Conservation (phyloP, 1,140 invertebrate genomes). For the Mactra quadrangularis region DNA sequence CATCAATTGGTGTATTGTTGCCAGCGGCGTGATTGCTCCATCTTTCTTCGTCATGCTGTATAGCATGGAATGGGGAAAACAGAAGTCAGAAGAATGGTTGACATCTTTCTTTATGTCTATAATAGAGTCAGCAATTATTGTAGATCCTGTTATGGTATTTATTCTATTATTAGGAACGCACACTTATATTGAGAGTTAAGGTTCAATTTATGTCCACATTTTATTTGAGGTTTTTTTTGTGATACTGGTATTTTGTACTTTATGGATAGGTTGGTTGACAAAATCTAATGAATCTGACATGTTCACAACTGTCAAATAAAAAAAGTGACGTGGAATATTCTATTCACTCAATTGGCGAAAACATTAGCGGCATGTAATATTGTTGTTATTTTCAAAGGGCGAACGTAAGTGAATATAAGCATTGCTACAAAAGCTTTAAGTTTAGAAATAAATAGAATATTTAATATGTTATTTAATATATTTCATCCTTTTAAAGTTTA, state of each 20-base stretch:
- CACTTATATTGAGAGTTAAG: background rate
- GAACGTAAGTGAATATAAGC: no score
- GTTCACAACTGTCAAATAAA: background rate
- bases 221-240: background rate
- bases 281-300: background rate
- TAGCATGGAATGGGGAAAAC: constrained; percentile 83
- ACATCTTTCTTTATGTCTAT: constrained; percentile 82
- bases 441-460: no score
- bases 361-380: no score
- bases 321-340: no score
- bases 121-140: constrained; percentile 82
- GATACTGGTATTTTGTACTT: no score
- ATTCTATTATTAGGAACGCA: background rate
- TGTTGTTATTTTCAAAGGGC: no score
- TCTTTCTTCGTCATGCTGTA: constrained; percentile 83
- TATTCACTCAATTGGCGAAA: no score
- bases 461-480: no score
- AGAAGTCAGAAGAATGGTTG: constrained; percentile 83
- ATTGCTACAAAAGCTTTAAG: no score
- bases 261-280: background rate
- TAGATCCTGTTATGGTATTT: constrained; percentile 82
- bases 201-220: background rate
- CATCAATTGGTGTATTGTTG: constrained; percentile 29
- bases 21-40: constrained; percentile 74
- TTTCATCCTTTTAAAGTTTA: no score